These are phyloP conservation scores for Pseudopodoces humilis DNA, from an alignment of 2,113 vertebrate genomes.

Conservation along the genomic window DNA sequence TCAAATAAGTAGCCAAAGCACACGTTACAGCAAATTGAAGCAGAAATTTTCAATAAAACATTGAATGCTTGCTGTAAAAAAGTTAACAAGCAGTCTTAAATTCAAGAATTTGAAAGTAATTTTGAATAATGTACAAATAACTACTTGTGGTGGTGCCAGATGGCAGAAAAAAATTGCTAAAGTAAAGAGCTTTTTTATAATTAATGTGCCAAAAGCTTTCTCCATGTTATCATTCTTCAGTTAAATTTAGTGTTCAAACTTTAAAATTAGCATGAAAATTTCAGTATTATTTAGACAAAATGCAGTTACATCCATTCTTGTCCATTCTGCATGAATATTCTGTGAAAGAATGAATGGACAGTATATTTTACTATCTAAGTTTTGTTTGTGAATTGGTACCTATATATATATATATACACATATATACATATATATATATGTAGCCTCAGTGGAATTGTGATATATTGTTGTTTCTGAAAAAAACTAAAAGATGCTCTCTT, in stretches of 20 bases:
- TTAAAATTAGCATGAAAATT: neutral
- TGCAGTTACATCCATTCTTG: neutral
- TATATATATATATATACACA: too few relatives aligned
- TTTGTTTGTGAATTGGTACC: neutral
- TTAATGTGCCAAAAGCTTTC: neutral
- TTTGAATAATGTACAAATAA: neutral
- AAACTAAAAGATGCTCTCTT: neutral
- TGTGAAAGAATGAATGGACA: neutral
- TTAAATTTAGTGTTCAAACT: neutral
- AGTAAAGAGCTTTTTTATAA: neutral
- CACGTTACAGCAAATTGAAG: neutral
- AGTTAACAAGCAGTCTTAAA: neutral
- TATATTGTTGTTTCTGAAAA: neutral
- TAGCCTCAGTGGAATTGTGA: neutral
- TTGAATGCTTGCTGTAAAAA: neutral
- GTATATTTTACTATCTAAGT: neutral
- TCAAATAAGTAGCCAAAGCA: neutral
- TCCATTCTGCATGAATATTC: neutral
- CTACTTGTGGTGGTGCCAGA: neutral
- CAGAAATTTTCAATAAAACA: neutral
- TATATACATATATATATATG: neutral
- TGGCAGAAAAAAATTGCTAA: neutral
- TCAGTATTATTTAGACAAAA: neutral
- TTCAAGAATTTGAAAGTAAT: neutral
- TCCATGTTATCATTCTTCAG: neutral